Conservation (phyloP, 2,888 invertebrate genomes). For the Netelia inedita region DNA sequence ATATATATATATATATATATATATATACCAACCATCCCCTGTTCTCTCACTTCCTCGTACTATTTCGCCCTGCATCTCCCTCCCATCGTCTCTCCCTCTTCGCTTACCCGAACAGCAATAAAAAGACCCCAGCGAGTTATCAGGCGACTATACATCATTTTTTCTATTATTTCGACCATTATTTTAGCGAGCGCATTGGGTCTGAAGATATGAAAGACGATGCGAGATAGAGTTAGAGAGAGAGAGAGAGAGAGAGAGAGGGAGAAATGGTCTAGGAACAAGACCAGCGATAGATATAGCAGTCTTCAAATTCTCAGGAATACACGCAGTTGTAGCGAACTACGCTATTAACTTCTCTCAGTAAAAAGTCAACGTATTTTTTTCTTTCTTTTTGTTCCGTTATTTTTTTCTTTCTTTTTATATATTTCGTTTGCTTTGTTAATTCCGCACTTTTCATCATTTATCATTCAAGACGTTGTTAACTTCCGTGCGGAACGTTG, state of each 20-base stretch:
- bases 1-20: not conserved
- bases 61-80: slow-evolving; percentile 13
- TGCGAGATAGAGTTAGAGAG: not conserved
- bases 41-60: slow-evolving; percentile 15
- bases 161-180: slow-evolving; percentile 69
- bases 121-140: slow-evolving; percentile 58
- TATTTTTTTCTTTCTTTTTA: not conserved
- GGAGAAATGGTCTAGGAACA: slow-evolving; percentile 13
- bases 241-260: not conserved
- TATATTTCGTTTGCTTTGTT: no score
- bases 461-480: no score
- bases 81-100: slow-evolving; percentile 38
- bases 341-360: no score
- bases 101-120: slow-evolving; percentile 47
- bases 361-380: no score
- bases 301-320: not conserved
- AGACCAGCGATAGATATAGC: not conserved
- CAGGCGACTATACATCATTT: slow-evolving; percentile 67
- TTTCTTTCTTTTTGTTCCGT: no score
- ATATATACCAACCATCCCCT: not conserved
- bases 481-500: no score
- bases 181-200: slow-evolving; percentile 49
- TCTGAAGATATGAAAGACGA: slow-evolving; percentile 18
- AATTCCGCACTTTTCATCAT: no score
- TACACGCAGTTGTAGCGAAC: no score